phyloP scores from a whole-genome alignment of 2,888 invertebrate genomes.

The Dorcus hopei region DNA sequence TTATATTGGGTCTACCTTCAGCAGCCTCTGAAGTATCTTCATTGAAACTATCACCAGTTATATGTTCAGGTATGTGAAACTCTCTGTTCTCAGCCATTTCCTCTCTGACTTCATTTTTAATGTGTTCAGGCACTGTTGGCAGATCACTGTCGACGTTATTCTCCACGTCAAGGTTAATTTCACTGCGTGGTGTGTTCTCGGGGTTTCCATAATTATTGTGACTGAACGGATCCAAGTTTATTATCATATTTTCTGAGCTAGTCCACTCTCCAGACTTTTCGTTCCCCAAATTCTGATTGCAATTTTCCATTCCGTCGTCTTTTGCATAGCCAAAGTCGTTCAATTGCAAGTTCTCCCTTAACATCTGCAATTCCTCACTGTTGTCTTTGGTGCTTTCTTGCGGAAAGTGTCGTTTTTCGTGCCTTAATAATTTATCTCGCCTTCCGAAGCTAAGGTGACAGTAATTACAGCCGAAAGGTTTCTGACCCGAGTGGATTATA shows the following conservation, averaged over 20 bases:
- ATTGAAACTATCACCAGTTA: slow-evolving; percentile 38
- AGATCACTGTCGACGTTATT: slow-evolving; percentile 42
- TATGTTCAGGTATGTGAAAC: slow-evolving; percentile 38
- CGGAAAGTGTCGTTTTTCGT: slow-evolving; percentile 62
- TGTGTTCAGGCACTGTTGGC: slow-evolving; percentile 55
- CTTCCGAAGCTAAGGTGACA: slow-evolving; percentile 66
- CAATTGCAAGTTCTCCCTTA: slow-evolving; percentile 38
- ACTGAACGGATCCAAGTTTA: slow-evolving; percentile 59
- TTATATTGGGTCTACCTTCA: slow-evolving; percentile 3
- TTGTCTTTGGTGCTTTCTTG: slow-evolving; percentile 40
- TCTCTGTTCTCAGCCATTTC: slow-evolving; percentile 24
- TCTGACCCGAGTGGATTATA: slow-evolving; percentile 63
- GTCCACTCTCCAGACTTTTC: slow-evolving; percentile 28
- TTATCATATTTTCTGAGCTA: slow-evolving; percentile 56
- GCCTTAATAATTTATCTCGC: slow-evolving; percentile 65
- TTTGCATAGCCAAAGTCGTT: slow-evolving; percentile 33
- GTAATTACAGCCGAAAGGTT: slow-evolving; percentile 63
- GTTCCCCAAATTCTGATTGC: slow-evolving; percentile 25
- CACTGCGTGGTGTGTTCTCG: slow-evolving; percentile 12
- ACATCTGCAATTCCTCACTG: slow-evolving; percentile 38
- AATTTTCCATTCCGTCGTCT: slow-evolving; percentile 18
- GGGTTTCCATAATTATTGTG: slow-evolving; percentile 42
- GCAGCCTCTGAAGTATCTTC: not conserved
- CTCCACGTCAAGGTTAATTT: slow-evolving; percentile 29
- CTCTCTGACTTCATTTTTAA: slow-evolving; percentile 30